Evolutionary conservation across 2,888 invertebrate genomes (phyloP).

Genomic region (Acanthosepion esculentum): DNA sequence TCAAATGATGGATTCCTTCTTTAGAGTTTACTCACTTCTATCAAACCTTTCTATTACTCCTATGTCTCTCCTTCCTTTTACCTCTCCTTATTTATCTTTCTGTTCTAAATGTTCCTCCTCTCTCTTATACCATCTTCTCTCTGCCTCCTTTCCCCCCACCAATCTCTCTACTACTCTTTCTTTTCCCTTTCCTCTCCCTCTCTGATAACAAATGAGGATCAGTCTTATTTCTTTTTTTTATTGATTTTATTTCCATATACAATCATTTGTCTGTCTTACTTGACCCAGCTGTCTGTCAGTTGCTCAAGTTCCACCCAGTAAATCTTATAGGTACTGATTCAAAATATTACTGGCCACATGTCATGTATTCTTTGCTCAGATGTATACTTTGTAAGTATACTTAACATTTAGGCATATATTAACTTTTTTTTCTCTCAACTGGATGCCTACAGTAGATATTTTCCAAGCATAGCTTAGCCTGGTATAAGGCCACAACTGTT

Average conservation of each 20-base stretch:
- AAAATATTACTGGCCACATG: neutral
- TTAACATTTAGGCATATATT: neutral
- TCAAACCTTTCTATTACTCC: neutral
- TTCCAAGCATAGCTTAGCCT: no score
- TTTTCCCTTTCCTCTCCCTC: neutral
- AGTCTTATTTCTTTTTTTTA: neutral
- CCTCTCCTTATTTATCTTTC: neutral
- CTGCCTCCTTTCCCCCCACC: neutral
- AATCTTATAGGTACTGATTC: neutral
- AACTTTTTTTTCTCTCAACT: neutral
- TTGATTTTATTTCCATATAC: neutral
- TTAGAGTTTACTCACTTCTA: no score
- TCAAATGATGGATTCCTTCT: no score
- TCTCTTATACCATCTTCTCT: accelerated
- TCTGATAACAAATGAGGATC: neutral
- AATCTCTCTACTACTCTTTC: neutral
- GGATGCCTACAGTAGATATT: no score
- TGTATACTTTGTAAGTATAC: neutral
- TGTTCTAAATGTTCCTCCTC: neutral
- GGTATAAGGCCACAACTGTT: no score
- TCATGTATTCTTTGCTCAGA: neutral
- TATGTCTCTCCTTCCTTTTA: neutral
- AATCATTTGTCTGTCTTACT: neutral
- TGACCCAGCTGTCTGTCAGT: no score
- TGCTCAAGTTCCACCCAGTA: neutral